Base-by-base conservation (phyloP, 2,113 vertebrate genomes). In the Gobiocypris rarus region DNA sequence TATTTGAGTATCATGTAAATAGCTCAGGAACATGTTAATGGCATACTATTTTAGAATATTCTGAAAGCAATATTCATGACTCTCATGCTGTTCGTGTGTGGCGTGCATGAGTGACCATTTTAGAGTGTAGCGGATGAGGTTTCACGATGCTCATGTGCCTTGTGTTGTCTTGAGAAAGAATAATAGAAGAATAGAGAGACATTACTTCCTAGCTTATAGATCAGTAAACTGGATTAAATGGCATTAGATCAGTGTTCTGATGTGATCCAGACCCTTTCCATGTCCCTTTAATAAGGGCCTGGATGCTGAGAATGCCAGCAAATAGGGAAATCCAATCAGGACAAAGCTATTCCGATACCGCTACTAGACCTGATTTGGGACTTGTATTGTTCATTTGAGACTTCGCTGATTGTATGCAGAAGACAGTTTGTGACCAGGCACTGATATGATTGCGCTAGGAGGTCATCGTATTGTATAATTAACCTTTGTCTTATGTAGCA, bases 171-270 rank as follows among this genome's bases (percentile, higher is more conserved):
- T n/a, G 75, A 41, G 31, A 77, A 10, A 77, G 31, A 17, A 17
- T 28, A 50, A 28, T 1, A 17, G 28, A 59, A 77, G 19, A 56
- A 56, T 2, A 38, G 31, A 59, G 75, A 56, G 52, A 10, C 73
- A 52, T 75, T 26, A 9, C 48, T 52, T 75, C 45, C 45, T 52
- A 52, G 45, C 28, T 79, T 71, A 34, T 34, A 26, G 50, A 50
- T 45, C 63, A 61, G 86, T 86, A 91, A 92, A 92, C 86, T 78
- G 85, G 85, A 91, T 91, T 85, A 92, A 91, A 92, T 86, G 85
- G 88, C 92, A 93, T 95, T 93, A 94, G 92, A 88, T 91, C 87
- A 93, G 93, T 92, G 89, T 89, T 54, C 86, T 93, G 92, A 94
- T 91, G 88, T 86, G 91, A 88, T 85, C 82, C 92, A 93, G 93